Evolutionary conservation across 23 tunicate species (phyloP), one percentile per base, ranked within the genome.

Genomic region (Corella eumyota): DNA sequence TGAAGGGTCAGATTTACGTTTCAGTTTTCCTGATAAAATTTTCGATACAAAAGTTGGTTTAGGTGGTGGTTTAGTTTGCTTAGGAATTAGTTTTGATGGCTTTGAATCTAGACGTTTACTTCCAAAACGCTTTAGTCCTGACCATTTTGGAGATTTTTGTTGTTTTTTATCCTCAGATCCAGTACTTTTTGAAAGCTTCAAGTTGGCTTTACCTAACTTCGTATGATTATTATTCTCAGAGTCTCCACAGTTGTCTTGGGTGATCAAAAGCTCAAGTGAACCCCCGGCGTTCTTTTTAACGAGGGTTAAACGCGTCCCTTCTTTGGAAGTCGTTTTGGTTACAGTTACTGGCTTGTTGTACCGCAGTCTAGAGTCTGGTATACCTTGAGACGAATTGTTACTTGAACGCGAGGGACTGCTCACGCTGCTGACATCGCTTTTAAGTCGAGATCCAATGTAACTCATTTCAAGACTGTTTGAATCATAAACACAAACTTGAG

Each of bases 391-490:
- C 22, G 22, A 19, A 23, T 24, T 50, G 32, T 35, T 26, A 29
- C 35, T 20, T 22, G 54, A 51, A 3, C 34, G 6, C 32, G n/a
- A 13, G 58, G 23, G 31, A 1, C 25, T 32, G 19, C 77, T 35
- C 29, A 27, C 28, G 27, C 48, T 44, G 32, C 58, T 48, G 20
- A 33, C 58, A 13, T 15, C 36, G 13, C 24, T 44, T 63, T 26
- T 1, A 15, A 22, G 25, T 52, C 44, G 52, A n/a, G 88, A 70
- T 50, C 50, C 49, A n/a, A 78, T 55, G 50, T 88, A 88, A 32
- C 69, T 70, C 50, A 88, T 88, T 55, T 74, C 88, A 27, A 88
- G 60, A 62, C 81, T 79, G 57, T 85, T 72, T 25, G 96, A 72
- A 31, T 79, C 96, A 50, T 88, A 88, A 15, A 88, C 35, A n/a